Conservation (phyloP, 1,140 invertebrate species). For the Brachystomella parvula region DNA sequence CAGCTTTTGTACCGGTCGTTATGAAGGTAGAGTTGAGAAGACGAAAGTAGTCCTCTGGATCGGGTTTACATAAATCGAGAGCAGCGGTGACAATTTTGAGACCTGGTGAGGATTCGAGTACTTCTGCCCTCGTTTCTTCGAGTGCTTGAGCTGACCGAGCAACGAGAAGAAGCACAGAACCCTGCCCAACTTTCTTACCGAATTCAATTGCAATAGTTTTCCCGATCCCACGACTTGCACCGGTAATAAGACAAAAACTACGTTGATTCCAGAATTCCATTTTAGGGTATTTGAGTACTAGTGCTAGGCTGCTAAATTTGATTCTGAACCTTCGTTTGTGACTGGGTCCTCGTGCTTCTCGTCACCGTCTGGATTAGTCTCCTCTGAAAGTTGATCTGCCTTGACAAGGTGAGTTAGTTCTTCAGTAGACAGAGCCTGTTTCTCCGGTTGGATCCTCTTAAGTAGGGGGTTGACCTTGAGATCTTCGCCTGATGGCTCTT, state of each 20-base stretch:
- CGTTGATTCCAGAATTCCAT: slow-evolving; percentile 45
- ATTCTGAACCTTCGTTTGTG: not conserved
- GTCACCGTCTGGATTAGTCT: slow-evolving; percentile 31
- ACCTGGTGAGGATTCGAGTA: slow-evolving; percentile 45
- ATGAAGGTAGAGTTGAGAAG: slow-evolving; percentile 33
- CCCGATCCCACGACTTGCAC: slow-evolving; percentile 82
- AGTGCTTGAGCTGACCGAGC: slow-evolving; percentile 60
- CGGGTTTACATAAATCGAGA: slow-evolving; percentile 43
- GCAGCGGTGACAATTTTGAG: slow-evolving; percentile 34
- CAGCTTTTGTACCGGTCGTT: slow-evolving; percentile 40
- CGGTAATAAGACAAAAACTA: slow-evolving; percentile 61
- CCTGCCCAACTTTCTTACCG: slow-evolving; percentile 51
- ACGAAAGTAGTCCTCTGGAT: slow-evolving; percentile 40
- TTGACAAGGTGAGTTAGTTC: slow-evolving; percentile 50
- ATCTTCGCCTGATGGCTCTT: slow-evolving; percentile 40
- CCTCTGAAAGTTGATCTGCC: slow-evolving; percentile 45
- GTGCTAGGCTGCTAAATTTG: no score
- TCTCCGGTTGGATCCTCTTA: slow-evolving; percentile 45
- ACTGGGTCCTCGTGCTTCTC: slow-evolving; percentile 22
- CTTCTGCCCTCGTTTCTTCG: slow-evolving; percentile 53
- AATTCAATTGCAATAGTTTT: slow-evolving; percentile 63
- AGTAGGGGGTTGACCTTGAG: slow-evolving; percentile 45
- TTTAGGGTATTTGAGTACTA: slow-evolving; percentile 32
- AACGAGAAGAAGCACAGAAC: slow-evolving; percentile 64
- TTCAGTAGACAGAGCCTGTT: slow-evolving; percentile 46